Evolutionary conservation across 2,113 vertebrate genomes (phyloP).

Genomic region (Channa argus): DNA sequence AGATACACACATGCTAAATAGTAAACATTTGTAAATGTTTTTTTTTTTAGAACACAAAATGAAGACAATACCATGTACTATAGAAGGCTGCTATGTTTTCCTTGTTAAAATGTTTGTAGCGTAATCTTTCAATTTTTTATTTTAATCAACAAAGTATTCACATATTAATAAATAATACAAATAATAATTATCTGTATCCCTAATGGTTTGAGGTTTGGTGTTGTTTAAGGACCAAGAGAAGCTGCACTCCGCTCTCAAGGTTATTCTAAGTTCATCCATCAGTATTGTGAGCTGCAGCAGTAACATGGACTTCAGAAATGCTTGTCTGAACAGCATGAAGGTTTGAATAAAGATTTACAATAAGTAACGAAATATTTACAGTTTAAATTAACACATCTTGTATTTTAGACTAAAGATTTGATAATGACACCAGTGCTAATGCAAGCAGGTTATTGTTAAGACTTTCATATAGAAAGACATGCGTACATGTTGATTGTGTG

Average conservation of each 20-base stretch:
- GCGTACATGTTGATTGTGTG: background rate
- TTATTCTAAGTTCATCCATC: conserved; percentile 77
- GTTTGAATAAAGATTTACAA: conserved; percentile 44
- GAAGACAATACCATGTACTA: too few species aligned
- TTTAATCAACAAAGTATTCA: too few species aligned
- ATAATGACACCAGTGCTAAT: background rate
- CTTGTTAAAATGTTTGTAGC: too few species aligned
- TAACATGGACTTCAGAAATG: conserved; percentile 77
- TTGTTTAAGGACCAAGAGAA: conserved; percentile 70
- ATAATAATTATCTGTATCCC: background rate
- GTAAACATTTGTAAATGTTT: too few species aligned
- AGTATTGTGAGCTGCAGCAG: conserved; percentile 80
- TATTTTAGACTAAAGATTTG: background rate
- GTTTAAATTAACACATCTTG: background rate
- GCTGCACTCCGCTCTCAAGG: conserved; percentile 66
- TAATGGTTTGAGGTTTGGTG: conserved; percentile 25
- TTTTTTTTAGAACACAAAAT: too few species aligned
- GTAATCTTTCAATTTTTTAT: too few species aligned
- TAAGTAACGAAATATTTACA: background rate
- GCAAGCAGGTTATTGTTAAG: background rate
- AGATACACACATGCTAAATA: background rate
- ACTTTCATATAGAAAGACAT: background rate
- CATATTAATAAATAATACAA: too few species aligned
- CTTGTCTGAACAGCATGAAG: conserved; percentile 80
- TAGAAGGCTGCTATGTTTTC: too few species aligned